Base-by-base conservation (phyloP, 1,140 invertebrate genomes). In the Anastatus disparis region DNA sequence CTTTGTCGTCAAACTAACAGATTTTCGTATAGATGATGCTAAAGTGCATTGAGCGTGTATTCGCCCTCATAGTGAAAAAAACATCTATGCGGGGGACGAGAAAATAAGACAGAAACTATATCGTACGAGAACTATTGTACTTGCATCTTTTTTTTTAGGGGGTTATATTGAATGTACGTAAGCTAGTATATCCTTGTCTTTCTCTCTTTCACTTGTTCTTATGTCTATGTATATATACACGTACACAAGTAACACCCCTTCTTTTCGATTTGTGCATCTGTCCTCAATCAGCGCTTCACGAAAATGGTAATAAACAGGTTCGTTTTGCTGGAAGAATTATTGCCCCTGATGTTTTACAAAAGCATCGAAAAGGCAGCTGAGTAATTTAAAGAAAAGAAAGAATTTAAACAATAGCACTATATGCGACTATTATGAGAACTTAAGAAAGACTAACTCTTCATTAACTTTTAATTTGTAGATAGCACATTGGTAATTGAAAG, bases 201-300 rank as follows among this genome's bases (percentile, higher is more conserved):
- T 75, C 55, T 4, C 67, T 29, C 31, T n/a, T n/a, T 20, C 53
- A 53, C 72, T 74, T 78, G 74, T 70, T n/a, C n/a, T n/a, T n/a
- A n/a, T n/a, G n/a, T n/a, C n/a, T n/a, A n/a, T n/a, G n/a, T n/a
- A n/a, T n/a, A n/a, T n/a, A n/a, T n/a, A n/a, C n/a, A n/a, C n/a
- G n/a, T n/a, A n/a, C n/a, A n/a, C n/a, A 75, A 74, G 75, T 72
- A 75, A 76, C 77, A 82, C 81, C 76, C 78, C 79, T 79, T 81
- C 67, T 62, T 76, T 77, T 17, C 40, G 74, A 52, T 73, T 81
- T 74, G 78, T 85, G 82, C 84, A 86, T 86, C 84, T 86, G 84
- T 85, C 84, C 83, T 78, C 84, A 86, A 86, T 86, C 84, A 86
- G 73, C 81, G 77, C 73, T 76, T 79, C 73, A 81, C 77, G 78